phyloP scores from a whole-genome alignment of 2,113 vertebrate species.

The Seriola aureovittata region DNA sequence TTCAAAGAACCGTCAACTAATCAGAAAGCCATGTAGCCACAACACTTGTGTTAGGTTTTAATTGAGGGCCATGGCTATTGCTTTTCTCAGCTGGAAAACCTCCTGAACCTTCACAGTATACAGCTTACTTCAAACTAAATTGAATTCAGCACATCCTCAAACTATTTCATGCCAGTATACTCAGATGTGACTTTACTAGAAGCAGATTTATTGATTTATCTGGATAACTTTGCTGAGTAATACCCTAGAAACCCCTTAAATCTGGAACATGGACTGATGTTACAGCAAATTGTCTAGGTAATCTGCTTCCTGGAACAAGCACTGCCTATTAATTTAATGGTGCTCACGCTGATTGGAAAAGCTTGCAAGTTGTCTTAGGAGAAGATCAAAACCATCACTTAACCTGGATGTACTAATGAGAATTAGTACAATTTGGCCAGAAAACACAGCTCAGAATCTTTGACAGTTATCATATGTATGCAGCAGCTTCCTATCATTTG shows the following conservation, averaged over 20 bases:
- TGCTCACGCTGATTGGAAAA: neutral
- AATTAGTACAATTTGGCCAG: neutral
- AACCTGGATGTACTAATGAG: neutral
- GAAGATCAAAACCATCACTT: neutral
- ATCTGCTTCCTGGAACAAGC: neutral
- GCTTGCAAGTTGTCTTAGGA: neutral
- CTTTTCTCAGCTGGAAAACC: slow-evolving; percentile 19
- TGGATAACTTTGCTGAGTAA: slow-evolving; percentile 1
- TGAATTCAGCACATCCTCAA: neutral
- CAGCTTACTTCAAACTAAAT: neutral
- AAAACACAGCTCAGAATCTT: neutral
- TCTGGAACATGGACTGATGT: neutral
- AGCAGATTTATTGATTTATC: slow-evolving; percentile 13
- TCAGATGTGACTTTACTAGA: slow-evolving; percentile 4
- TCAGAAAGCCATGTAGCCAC: neutral
- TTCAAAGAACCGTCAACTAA: neutral
- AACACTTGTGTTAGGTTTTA: slow-evolving; percentile 10
- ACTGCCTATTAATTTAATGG: neutral
- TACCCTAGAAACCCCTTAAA: neutral
- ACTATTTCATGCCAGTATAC: neutral
- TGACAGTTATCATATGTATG: neutral
- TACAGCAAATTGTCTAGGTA: neutral
- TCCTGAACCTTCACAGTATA: neutral
- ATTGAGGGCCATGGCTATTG: neutral
- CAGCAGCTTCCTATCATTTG: neutral